phyloP scores from a whole-genome alignment of 2,113 vertebrate genomes.

The Siphamia tubifer region DNA sequence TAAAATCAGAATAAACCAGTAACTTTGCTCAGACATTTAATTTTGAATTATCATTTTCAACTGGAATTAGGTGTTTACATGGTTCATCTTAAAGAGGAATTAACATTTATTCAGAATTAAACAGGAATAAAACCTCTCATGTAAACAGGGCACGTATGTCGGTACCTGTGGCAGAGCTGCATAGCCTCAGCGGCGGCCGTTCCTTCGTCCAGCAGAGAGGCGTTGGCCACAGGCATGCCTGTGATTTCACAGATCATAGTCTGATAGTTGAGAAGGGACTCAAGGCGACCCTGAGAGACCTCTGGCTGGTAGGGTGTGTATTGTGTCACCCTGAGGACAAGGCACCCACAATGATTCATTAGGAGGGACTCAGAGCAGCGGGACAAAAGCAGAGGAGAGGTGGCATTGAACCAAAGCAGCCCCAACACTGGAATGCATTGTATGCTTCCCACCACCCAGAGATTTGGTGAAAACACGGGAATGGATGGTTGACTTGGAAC shows the following conservation, averaged over 20 bases:
- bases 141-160: too few relatives aligned
- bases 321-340: conserved; percentile 89
- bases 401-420: conserved; percentile 11
- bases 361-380: background rate
- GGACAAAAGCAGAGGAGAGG: conserved; percentile 25
- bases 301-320: conserved; percentile 98
- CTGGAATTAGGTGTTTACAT: too few relatives aligned
- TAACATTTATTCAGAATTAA: too few relatives aligned
- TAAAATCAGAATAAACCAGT: too few relatives aligned
- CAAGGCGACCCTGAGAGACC: conserved; percentile 94
- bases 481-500: background rate
- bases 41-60: too few relatives aligned
- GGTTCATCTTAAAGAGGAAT: too few relatives aligned
- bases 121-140: too few relatives aligned
- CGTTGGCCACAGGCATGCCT: conserved; percentile 91
- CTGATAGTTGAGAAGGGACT: conserved; percentile 96
- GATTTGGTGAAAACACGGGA: background rate
- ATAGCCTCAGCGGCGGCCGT: conserved; percentile 97
- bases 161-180: conserved; percentile 96
- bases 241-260: conserved; percentile 98
- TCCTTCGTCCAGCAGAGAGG: conserved; percentile 93
- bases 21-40: too few relatives aligned
- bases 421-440: conserved; percentile 14
- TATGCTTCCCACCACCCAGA: background rate
- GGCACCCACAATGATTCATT: background rate